These are phyloP conservation scores for Xylota segnis DNA, from an alignment of 2,888 invertebrate genomes.

Conservation along the genomic window DNA sequence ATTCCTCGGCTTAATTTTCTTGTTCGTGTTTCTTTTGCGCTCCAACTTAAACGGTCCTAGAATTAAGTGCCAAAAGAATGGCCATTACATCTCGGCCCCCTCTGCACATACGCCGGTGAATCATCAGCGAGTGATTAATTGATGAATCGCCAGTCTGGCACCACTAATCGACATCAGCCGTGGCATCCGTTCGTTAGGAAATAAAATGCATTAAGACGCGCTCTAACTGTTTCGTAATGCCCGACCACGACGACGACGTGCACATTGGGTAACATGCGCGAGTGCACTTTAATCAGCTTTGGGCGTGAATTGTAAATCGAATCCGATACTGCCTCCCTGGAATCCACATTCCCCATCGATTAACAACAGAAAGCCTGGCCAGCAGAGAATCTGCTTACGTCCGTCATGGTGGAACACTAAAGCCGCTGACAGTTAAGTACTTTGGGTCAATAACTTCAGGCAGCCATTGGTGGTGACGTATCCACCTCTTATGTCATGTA, in stretches of 20 bases:
- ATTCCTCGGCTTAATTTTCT: not conserved
- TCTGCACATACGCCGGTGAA: conserved; percentile 18
- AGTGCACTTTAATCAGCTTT: conserved; percentile 37
- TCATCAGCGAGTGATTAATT: conserved; percentile 48
- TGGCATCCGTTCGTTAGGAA: conserved; percentile 33
- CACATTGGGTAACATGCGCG: conserved; percentile 13
- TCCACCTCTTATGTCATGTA: conserved; percentile 57
- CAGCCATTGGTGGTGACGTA: conserved; percentile 26
- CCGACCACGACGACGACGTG: not conserved
- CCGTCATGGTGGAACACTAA: not conserved
- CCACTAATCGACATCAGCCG: conserved; percentile 26
- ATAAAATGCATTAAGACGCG: conserved; percentile 50
- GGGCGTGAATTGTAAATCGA: conserved; percentile 40
- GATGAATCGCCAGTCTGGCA: conserved; percentile 21
- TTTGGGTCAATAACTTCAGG: conserved; percentile 64
- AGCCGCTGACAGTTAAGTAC: conserved; percentile 49
- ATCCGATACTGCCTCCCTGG: not conserved
- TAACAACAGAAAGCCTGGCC: conserved; percentile 8
- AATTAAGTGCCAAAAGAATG: not conserved
- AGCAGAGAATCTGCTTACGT: not conserved
- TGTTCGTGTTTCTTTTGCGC: conserved; percentile 1
- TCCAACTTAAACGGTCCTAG: conserved; percentile 25
- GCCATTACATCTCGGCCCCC: not conserved
- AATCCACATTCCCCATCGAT: not conserved
- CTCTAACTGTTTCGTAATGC: conserved; percentile 36